These are phyloP conservation scores for Sebastes jordani DNA, from an alignment of 2,797 vertebrate genomes.

Conservation along the genomic window DNA sequence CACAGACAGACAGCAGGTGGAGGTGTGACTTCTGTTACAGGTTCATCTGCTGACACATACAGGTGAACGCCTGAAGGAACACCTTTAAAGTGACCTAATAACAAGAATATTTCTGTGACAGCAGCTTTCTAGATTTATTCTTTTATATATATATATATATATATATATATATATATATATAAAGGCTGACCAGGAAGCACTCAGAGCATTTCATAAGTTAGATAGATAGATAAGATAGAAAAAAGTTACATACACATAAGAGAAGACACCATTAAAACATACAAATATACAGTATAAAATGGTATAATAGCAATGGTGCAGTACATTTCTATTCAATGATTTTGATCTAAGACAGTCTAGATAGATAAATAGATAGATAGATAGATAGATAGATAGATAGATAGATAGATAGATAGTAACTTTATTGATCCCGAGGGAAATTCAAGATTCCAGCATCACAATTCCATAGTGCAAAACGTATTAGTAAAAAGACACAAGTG, in stretches of 20 bases:
- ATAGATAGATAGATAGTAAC: too few species aligned
- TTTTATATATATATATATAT: neutral
- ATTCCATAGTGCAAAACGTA: fast-evolving
- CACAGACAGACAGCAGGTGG: slow-evolving; percentile 68
- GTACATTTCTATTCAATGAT: neutral
- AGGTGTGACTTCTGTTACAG: slow-evolving; percentile 75
- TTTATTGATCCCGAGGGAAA: too few species aligned
- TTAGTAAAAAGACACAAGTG: too few species aligned
- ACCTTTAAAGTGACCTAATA: neutral
- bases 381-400: too few species aligned
- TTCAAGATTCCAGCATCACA: too few species aligned
- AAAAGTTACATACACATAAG: too few species aligned
- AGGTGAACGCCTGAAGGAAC: slow-evolving; percentile 6
- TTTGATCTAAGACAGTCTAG: neutral
- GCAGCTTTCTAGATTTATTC: neutral
- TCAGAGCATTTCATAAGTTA: neutral
- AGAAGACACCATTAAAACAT: too few species aligned
- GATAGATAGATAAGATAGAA: too few species aligned
- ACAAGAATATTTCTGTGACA: neutral
- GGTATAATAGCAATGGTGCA: too few species aligned
- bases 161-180: neutral
- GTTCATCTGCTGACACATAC: slow-evolving; percentile 63
- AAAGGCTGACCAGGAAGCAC: neutral
- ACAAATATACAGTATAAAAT: too few species aligned
- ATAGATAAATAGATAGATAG: too few species aligned